Evolutionary conservation across 2,797 vertebrate genomes (phyloP), one percentile per base, ranked within the genome.

Genomic region (Aldrovandia affinis): DNA sequence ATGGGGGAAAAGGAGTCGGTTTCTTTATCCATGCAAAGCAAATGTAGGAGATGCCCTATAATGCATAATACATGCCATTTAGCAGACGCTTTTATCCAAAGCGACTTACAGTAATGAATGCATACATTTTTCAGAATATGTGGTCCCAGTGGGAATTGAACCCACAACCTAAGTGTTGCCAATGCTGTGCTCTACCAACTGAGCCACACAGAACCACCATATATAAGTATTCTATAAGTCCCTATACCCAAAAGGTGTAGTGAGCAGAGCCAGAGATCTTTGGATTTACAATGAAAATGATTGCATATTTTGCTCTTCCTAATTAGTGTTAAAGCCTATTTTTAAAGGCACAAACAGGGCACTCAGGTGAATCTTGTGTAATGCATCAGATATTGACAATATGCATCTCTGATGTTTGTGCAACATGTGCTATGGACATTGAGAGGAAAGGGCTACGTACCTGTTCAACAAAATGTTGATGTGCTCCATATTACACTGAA

Each of bases 401-500:
- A 73, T 0, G 15, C 10, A 9, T 54, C 22, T n/a, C 77, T 44
- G 54, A 57, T 25, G 1, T 44, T 20, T n/a, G 22, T 28, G 44
- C 10, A n/a, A 47, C 6, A 6, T 4, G 22, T 77, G 42, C n/a
- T 28, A 47, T 0, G 22, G 42, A n/a, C 10, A 77, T 15, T 39
- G 33, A 22, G 1, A 22, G 73, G 8, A n/a, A 77, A 50, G 20
- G 42, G 77, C 44, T 44, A 25, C 92, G 61, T 95, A 99, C 98
- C 97, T 97, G 86, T 94, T 96, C 88, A 99, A 90, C 4, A 99
- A 92, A 70, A 96, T 89, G 89, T 93, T 91, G 88, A 97, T 90
- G 81, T 97, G 95, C 0, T 91, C 93, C 97, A 99, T 96, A 89
- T 98, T 99, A 89, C 95, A 94, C 73, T 96, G 96, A 75, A 99